A percentile compares a stretch with the other conserved stretches of the same genome.
phyloP scores from a whole-genome alignment of 2,888 invertebrate genomes.

The Augiades crinisus region DNA sequence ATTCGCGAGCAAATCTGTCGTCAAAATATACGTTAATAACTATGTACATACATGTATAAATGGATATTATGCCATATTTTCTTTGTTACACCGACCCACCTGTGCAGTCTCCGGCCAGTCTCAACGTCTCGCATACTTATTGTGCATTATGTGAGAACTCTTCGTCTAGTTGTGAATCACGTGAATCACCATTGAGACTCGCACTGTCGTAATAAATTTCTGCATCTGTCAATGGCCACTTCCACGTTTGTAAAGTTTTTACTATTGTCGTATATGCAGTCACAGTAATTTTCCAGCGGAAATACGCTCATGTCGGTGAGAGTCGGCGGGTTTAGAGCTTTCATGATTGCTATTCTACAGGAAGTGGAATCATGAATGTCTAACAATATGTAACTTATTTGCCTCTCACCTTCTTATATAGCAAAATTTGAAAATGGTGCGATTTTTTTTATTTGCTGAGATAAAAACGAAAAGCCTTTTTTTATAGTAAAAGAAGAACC shows the following conservation, averaged over 20 bases:
- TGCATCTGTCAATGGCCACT: neutral
- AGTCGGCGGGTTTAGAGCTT: too few relatives aligned
- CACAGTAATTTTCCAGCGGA: neutral
- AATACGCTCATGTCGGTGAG: too few relatives aligned
- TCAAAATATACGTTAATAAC: too few relatives aligned
- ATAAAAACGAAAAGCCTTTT: too few relatives aligned
- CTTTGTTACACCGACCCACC: slow-evolving; percentile 14
- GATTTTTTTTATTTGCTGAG: too few relatives aligned
- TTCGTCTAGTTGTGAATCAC: slow-evolving; percentile 6
- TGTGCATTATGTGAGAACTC: slow-evolving; percentile 12
- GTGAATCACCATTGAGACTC: slow-evolving; percentile 3
- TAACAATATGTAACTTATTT: too few relatives aligned
- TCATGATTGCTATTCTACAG: too few relatives aligned
- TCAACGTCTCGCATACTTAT: slow-evolving; percentile 16
- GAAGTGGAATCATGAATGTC: too few relatives aligned
- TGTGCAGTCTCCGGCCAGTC: slow-evolving; percentile 12
- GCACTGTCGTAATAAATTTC: slow-evolving; percentile 5
- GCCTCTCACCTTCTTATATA: too few relatives aligned
- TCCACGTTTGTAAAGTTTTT: neutral
- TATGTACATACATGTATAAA: neutral
- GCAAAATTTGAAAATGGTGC: too few relatives aligned
- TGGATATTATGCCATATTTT: neutral
- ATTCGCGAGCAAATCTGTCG: too few relatives aligned
- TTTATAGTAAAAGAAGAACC: too few relatives aligned
- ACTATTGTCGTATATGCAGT: neutral